Evolutionary conservation across 2,888 invertebrate species (phyloP).

Genomic region (Leucania comma): DNA sequence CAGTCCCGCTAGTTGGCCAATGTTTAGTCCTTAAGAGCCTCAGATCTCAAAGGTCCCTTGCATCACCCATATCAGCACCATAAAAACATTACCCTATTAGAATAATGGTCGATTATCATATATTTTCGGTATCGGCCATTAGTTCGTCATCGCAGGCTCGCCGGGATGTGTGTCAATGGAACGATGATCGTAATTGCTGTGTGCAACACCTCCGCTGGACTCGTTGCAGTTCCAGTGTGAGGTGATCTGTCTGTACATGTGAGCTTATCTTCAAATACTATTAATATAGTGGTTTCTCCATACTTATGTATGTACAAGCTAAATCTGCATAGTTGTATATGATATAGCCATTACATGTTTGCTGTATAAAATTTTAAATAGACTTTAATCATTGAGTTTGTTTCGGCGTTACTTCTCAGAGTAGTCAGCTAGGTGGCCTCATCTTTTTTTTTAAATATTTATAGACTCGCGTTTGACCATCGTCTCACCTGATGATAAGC

Average conservation of each 20-base stretch:
- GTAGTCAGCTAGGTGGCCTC: too few species aligned
- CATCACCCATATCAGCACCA: constrained; percentile 36
- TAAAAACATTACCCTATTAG: constrained; percentile 44
- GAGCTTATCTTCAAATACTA: neutral
- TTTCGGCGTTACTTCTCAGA: too few species aligned
- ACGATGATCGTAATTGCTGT: constrained; percentile 25
- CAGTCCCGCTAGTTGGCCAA: neutral
- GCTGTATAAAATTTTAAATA: too few species aligned
- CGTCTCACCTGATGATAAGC: too few species aligned
- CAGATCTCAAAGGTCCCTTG: constrained; percentile 43
- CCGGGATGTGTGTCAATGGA: constrained; percentile 50
- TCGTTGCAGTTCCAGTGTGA: neutral
- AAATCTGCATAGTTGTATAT: too few species aligned
- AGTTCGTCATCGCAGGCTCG: constrained; percentile 16
- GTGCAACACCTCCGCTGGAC: constrained; percentile 22
- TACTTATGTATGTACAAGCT: too few species aligned
- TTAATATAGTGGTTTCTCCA: too few species aligned
- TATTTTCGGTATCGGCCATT: constrained; percentile 47
- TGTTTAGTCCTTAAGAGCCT: neutral
- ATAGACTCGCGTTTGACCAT: too few species aligned
- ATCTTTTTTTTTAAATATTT: too few species aligned
- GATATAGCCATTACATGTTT: too few species aligned
- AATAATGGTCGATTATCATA: constrained; percentile 47
- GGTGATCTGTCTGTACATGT: neutral
- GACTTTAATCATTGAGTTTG: too few species aligned